Base-by-base conservation (phyloP, 2,113 vertebrate genomes). In the Ardeotis arabs region DNA sequence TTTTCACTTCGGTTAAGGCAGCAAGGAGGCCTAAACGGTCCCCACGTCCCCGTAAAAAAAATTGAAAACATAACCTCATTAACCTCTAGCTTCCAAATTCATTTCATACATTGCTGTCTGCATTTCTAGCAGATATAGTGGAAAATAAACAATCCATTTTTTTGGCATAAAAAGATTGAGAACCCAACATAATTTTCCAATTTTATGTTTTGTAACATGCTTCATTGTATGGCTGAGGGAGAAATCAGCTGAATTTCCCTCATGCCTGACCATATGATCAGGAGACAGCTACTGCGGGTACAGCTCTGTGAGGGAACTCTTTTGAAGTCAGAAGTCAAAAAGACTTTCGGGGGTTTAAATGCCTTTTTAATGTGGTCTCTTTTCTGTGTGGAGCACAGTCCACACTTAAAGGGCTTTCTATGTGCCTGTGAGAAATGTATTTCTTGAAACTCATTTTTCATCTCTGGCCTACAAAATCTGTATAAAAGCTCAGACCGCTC, bases 361-460 rank as follows among this genome's bases (percentile, higher is more conserved):
- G 74, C 19, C 81, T 95, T 85, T 97, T 96, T 95, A 77, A 97
- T 97, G 96, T 95, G 95, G 95, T 96, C 78, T 96, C 84, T 87
- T 84, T 95, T 94, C 81, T 95, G 84, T 95, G 84, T 87, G 77
- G 41, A 79, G n/a, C 2, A 1, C 70, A 91, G 67, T 73, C 92
- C 53, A 87, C 75, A 69, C n/a, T 96, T 84, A 72, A 95, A 96
- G 84, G 29, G 53, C 77, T 94, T 92, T 95, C 86, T 87, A 6
- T 95, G 45, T 55, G 87, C 14, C 81, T 87, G 27, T 82, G 80
- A 96, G 66, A 93, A 94, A 89, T 44, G 18, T 4, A 0, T 84
- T 85, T 94, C 77, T 91, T 62, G 23, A 97, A 92, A 92, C 58
- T 66, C 16, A 67, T 94, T 92, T 94, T 96, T 94, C 67, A 84